Conservation (phyloP, 64 coral and sea anemone species). For the Pachyseris speciosa region DNA sequence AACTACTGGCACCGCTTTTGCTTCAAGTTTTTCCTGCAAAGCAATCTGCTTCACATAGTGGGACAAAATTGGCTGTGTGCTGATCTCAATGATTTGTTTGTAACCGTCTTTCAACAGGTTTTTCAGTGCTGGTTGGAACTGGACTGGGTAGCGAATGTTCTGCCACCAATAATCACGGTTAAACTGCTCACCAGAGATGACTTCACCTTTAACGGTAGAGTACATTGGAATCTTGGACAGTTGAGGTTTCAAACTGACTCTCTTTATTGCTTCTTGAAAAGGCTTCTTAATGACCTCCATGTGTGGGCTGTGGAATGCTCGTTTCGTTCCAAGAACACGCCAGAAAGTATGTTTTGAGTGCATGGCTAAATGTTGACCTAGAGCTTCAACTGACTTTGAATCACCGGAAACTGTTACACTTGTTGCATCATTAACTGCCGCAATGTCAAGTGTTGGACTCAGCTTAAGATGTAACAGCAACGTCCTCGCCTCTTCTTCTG, state of each 20-base stretch:
- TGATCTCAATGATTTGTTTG: slow-evolving; percentile 72
- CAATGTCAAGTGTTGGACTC: slow-evolving; percentile 19
- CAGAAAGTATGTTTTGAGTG: slow-evolving; percentile 58
- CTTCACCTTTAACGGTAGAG: slow-evolving; percentile 60
- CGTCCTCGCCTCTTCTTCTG: background rate
- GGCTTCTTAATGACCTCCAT: slow-evolving; percentile 65
- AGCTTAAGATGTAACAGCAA: slow-evolving; percentile 44
- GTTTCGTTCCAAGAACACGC: slow-evolving; percentile 65
- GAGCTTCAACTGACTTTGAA: slow-evolving; percentile 23
- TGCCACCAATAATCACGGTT: slow-evolving; percentile 76
- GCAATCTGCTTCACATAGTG: slow-evolving; percentile 70
- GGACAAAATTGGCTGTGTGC: slow-evolving; percentile 65
- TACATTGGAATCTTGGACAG: slow-evolving; percentile 50
- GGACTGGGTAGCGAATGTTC: slow-evolving; percentile 76
- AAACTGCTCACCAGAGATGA: slow-evolving; percentile 26
- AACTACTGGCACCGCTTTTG: slow-evolving; percentile 24
- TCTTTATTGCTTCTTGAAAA: slow-evolving; percentile 5
- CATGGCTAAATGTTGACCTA: slow-evolving; percentile 52
- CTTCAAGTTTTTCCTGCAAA: slow-evolving; percentile 10
- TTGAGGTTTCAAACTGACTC: slow-evolving; percentile 22
- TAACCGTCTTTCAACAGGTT: slow-evolving; percentile 53
- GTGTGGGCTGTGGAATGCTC: slow-evolving; percentile 80
- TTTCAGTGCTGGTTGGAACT: slow-evolving; percentile 56
- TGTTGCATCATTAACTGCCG: slow-evolving; percentile 64
- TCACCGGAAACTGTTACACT: slow-evolving; percentile 79